Conservation (phyloP, 2,888 invertebrate genomes). For the Conus canariensis region DNA sequence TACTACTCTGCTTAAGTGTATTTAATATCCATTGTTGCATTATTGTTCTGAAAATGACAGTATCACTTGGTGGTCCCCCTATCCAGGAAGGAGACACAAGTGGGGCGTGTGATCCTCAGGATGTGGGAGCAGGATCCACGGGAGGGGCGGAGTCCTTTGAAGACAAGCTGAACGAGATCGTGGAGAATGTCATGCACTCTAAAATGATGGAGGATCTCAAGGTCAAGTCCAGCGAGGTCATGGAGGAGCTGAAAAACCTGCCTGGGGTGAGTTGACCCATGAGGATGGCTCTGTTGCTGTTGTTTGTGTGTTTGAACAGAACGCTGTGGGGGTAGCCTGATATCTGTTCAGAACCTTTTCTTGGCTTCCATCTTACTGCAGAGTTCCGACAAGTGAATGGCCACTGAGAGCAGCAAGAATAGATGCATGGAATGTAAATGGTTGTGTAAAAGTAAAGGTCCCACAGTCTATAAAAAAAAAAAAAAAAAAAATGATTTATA, state of each 20-base stretch:
- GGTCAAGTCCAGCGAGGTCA: conserved; percentile 35
- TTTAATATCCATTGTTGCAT: no score
- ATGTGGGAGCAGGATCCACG: neutral
- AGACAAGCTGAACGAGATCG: conserved; percentile 11
- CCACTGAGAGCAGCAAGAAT: no score
- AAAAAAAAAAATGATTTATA: no score
- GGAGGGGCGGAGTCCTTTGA: neutral
- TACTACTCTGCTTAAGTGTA: no score
- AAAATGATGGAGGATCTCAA: conserved; percentile 49
- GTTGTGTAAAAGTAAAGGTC: no score
- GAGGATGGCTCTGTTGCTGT: neutral
- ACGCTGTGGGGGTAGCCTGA: no score
- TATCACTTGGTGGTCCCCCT: neutral
- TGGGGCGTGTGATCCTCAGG: neutral
- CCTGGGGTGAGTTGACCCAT: conserved; percentile 3
- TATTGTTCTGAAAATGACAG: no score
- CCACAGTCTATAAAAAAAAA: no score
- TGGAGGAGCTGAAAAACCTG: conserved; percentile 3
- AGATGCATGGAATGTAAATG: no score
- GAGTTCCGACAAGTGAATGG: no score
- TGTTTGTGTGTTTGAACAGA: neutral
- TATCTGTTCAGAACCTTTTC: no score
- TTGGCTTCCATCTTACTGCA: no score
- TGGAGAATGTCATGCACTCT: conserved; percentile 45
- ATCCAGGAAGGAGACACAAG: neutral